Base-by-base conservation (phyloP, 92 coral and sea anemone species). In the Bergia puertoricense region DNA sequence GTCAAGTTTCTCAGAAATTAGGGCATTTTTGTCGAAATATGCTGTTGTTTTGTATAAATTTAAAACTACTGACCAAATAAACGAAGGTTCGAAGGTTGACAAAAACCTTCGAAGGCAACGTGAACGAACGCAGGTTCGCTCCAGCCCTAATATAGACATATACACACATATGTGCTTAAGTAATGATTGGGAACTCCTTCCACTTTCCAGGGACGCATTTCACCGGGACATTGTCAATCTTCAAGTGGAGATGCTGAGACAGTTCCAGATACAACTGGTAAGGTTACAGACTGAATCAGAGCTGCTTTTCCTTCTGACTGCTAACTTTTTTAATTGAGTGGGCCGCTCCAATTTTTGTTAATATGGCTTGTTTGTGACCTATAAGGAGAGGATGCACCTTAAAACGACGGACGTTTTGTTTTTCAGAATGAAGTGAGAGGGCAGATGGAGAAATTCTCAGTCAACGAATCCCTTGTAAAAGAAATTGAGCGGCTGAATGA, bases 161-260 rank as follows among this genome's bases (percentile, higher is more conserved):
- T 1, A 11, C 57, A 51, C 1, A 11, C 57, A 11, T 6, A 11
- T 15, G 7, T 51, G 2, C 57, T 6, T 51, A 11, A 51, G 57
- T 51, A 51, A 42, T 36, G 23, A 46, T 77, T 77, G 44, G 4
- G 23, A 16, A 75, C 66, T 59, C 18, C 48, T 73, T 56, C 38
- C 54, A 44, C 37, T 59, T 76, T 77, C 36, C 62, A 97, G 99
- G 91, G 92, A 92, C 11, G 96, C 98, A 38, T 91, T 95, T 18
- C 99, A 97, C 85, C 91, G 92, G 65, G 99, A 97, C 66, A 91
- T 97, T 36, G 98, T 97, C 54, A 97, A 97, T 86, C 90, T 97
- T 37, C 99, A 97, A 88, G 99, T 97, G 50, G 99, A 97, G 93
- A 97, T 97, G 99, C 82, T 97, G 20, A 92, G 99, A 41, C 99